phyloP scores from a whole-genome alignment of 64 coral and sea anemone genomes.

The Dendronephthya gigantea region DNA sequence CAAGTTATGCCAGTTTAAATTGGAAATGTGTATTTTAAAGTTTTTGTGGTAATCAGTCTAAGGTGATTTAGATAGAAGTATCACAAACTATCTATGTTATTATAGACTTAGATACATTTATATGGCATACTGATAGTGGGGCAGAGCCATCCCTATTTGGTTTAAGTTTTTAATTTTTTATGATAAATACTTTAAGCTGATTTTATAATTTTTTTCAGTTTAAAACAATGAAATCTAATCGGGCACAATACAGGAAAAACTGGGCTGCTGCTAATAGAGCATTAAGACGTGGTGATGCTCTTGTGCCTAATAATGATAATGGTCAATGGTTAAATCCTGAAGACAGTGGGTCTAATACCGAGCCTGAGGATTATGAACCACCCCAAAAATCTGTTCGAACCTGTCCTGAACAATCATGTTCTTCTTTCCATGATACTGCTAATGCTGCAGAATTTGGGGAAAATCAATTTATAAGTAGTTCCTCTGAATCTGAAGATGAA shows the following conservation, averaged over 20 bases:
- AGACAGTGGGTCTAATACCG: not conserved
- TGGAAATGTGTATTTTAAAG: too few relatives aligned
- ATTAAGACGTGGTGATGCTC: not conserved
- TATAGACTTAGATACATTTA: too few relatives aligned
- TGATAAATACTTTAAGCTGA: not conserved
- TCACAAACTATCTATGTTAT: too few relatives aligned
- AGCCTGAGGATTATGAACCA: not conserved
- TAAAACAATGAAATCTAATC: not conserved
- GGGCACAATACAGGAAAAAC: conserved; percentile 19
- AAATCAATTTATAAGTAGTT: not conserved
- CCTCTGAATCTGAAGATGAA: conserved; percentile 12
- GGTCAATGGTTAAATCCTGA: not conserved
- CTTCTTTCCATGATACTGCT: not conserved
- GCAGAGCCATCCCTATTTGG: too few relatives aligned
- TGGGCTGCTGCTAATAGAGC: conserved; percentile 17
- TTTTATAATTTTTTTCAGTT: conserved; percentile 7
- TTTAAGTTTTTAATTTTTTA: too few relatives aligned
- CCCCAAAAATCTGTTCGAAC: conserved; percentile 1
- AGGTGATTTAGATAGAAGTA: too few relatives aligned
- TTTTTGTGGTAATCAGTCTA: too few relatives aligned
- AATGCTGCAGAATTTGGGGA: not conserved
- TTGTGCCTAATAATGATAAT: not conserved
- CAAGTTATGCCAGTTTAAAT: too few relatives aligned
- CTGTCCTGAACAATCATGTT: not conserved
- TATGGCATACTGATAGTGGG: too few relatives aligned